A percentile compares a stretch with the other conserved stretches of the same genome.
phyloP scores from a whole-genome alignment of 2,888 invertebrate genomes.

The Smittia sp. region DNA sequence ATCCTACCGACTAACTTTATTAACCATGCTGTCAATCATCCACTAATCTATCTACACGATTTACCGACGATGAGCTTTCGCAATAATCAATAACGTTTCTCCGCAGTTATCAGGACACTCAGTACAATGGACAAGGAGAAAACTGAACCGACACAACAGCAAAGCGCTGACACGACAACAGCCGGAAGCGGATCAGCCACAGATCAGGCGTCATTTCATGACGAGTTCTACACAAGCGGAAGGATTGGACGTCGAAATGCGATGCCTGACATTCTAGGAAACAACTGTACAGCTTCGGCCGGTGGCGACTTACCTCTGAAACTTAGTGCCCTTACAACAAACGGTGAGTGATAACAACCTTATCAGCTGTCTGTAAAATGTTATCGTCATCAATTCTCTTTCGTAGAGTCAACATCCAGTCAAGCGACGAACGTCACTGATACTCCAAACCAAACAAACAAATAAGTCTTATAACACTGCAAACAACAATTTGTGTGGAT shows the following conservation, averaged over 20 bases:
- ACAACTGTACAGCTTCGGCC: constrained; percentile 68
- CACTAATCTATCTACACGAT: neutral
- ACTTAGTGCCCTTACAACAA: constrained; percentile 68
- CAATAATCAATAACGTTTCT: neutral
- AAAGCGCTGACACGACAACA: neutral
- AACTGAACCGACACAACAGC: constrained; percentile 27
- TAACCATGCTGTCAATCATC: neutral
- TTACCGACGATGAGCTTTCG: neutral
- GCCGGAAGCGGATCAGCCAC: neutral
- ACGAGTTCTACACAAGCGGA: constrained; percentile 80
- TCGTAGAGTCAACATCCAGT: constrained; percentile 28
- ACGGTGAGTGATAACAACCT: constrained; percentile 52
- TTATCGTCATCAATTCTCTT: neutral
- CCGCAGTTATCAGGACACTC: constrained; percentile 31
- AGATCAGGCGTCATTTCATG: constrained; percentile 58
- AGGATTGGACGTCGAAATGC: constrained; percentile 86
- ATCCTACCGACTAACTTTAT: neutral
- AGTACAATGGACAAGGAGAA: constrained; percentile 31
- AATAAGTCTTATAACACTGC: neutral
- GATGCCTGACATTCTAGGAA: constrained; percentile 77
- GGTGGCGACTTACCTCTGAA: constrained; percentile 72
- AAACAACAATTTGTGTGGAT: neutral
- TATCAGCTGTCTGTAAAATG: neutral
- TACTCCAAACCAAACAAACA: constrained; percentile 37
- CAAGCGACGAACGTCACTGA: constrained; percentile 15